Conservation (phyloP, 2,113 vertebrate genomes). For the Dermatemys mawii region DNA sequence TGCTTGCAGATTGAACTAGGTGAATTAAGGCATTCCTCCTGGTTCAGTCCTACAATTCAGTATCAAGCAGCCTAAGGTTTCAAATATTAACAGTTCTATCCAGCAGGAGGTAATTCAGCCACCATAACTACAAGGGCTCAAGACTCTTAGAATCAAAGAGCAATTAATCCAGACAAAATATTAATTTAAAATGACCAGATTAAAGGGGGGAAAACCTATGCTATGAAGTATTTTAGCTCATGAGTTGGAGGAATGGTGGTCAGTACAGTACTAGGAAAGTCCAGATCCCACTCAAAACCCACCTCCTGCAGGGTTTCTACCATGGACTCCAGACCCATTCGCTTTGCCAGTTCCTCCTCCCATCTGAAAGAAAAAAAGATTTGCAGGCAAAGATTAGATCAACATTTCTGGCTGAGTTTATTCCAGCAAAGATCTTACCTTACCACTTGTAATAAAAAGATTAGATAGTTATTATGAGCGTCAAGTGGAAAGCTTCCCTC, state of each 20-base stretch:
- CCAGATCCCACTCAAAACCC: background rate
- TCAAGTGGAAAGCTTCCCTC: conserved; percentile 36
- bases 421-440: background rate
- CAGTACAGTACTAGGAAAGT: no score
- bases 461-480: background rate
- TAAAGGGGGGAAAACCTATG: background rate
- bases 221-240: background rate
- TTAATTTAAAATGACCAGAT: background rate
- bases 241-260: background rate
- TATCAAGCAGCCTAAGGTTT: background rate
- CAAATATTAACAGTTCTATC: background rate
- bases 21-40: background rate
- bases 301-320: conserved; percentile 94
- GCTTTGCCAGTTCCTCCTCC: conserved; percentile 92
- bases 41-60: background rate
- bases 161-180: background rate
- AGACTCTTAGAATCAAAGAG: background rate
- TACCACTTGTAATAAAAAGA: conserved; percentile 1
- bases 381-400: conserved; percentile 55
- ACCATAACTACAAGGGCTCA: background rate
- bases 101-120: background rate
- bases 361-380: conserved; percentile 86
- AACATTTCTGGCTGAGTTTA: background rate
- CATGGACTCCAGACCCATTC: conserved; percentile 90
- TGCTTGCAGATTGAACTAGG: background rate